Conservation (phyloP, 1,140 invertebrate species). For the Antheraea pernyi region DNA sequence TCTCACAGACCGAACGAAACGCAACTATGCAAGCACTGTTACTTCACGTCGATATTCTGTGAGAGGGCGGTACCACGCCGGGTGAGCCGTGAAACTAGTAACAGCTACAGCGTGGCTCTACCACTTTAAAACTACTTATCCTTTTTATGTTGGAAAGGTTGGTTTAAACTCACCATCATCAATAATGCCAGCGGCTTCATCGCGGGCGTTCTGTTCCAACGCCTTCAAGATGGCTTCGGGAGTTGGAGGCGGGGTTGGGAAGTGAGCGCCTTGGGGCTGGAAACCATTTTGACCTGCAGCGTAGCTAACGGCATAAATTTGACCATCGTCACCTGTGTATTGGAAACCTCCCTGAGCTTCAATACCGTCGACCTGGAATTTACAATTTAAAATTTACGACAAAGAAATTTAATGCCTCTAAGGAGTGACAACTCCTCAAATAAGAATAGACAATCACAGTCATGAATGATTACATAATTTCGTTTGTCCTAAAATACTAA, state of each 20-base stretch:
- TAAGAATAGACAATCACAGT: no score
- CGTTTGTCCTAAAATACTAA: no score
- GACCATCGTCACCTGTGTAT: conserved; percentile 84
- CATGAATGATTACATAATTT: no score
- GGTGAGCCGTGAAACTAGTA: no score
- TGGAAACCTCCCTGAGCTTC: conserved; percentile 81
- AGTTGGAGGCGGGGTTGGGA: conserved; percentile 84
- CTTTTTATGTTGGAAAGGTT: no score
- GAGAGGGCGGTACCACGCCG: no score
- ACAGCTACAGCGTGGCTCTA: no score
- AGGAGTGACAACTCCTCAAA: background rate
- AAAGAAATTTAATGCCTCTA: background rate
- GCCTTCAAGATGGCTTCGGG: conserved; percentile 83
- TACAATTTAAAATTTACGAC: background rate
- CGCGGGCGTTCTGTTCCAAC: conserved; percentile 80
- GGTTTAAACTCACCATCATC: conserved; percentile 60
- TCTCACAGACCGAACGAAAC: no score
- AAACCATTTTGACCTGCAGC: conserved; percentile 81
- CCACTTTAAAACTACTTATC: no score
- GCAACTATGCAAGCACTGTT: no score
- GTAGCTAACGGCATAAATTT: conserved; percentile 84
- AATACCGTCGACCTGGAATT: conserved; percentile 78
- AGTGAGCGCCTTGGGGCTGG: conserved; percentile 81
- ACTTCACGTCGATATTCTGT: no score
- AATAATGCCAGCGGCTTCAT: conserved; percentile 70